Base-by-base conservation (phyloP, 2,113 vertebrate genomes). In the Falco punctatus region DNA sequence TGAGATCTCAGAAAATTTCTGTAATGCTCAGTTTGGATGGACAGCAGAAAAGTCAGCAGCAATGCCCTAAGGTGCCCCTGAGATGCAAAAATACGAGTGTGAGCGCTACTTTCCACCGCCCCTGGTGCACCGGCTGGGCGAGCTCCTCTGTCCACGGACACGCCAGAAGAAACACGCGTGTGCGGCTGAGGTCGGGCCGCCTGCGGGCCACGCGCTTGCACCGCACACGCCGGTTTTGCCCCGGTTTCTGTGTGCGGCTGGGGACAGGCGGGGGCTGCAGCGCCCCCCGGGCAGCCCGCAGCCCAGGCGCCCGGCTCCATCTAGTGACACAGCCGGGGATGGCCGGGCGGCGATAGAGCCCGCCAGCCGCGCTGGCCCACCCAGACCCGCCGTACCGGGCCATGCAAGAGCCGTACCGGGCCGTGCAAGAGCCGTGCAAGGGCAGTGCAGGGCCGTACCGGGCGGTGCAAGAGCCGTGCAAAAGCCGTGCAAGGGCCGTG, bases 251-350 rank as follows among this genome's bases (percentile, higher is more conserved):
- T 14, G 35, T 58, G 15, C 32, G 51, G 44, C 6, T 0, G 42
- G 13, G 35, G 32, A 38, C 51, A 4, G 51, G 49, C 0, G 5
- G 64, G 40, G 33, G 62, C 28, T 2, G 61, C 9, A 58, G 32
- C 46, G 15, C 11, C 26, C n/a, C 44, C 4, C 22, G 2, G 42
- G 48, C 48, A 82, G 83, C 46, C n/a, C 26, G 24, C 85, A 93
- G 35, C 54, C 81, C 79, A 8, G 80, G 92, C 38, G 26, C 80
- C 92, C 92, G 88, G 96, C 96, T 94, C 94, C 96, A 96, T 95
- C 96, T 96, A 97, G 96, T 86, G 96, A 57, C 92, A 18, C 51
- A 5, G 71, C 8, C 22, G 3, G 85, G 94, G 71, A 96, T 72
- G 90, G 66, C 77, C 40, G 48, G 69, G 19, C 23, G 10, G 46